phyloP scores from a whole-genome alignment of 2,113 vertebrate species.

The Baryphthengus martii region DNA sequence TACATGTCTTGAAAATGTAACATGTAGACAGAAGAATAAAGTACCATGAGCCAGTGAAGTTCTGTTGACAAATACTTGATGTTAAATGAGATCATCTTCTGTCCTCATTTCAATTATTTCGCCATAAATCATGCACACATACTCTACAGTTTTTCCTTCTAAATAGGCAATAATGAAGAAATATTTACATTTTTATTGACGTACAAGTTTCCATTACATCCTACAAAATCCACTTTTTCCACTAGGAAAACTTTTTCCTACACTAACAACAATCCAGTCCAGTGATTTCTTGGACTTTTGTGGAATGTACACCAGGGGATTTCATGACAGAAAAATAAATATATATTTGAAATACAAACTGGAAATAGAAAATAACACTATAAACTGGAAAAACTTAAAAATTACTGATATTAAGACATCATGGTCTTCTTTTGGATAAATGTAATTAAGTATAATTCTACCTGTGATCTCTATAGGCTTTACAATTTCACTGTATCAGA shows the following conservation, averaged over 20 bases:
- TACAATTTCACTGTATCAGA: neutral
- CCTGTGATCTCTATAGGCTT: neutral
- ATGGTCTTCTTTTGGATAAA: neutral
- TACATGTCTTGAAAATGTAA: neutral
- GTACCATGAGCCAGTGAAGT: neutral
- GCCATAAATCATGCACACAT: neutral
- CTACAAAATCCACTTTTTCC: neutral
- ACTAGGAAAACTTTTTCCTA: neutral
- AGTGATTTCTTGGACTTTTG: neutral
- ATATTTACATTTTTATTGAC: neutral
- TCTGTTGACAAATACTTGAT: neutral
- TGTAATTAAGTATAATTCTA: neutral
- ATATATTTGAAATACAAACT: neutral
- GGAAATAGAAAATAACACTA: neutral
- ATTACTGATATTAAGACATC: neutral
- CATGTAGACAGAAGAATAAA: neutral
- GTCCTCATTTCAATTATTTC: neutral
- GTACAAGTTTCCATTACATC: neutral
- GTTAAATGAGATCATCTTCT: neutral
- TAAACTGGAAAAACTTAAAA: neutral
- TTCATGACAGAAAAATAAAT: neutral
- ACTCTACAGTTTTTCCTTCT: neutral
- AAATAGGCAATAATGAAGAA: neutral
- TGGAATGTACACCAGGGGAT: neutral
- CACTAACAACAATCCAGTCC: neutral